phyloP scores from a whole-genome alignment of 2,113 vertebrate genomes.

The Dromiciops gliroides region DNA sequence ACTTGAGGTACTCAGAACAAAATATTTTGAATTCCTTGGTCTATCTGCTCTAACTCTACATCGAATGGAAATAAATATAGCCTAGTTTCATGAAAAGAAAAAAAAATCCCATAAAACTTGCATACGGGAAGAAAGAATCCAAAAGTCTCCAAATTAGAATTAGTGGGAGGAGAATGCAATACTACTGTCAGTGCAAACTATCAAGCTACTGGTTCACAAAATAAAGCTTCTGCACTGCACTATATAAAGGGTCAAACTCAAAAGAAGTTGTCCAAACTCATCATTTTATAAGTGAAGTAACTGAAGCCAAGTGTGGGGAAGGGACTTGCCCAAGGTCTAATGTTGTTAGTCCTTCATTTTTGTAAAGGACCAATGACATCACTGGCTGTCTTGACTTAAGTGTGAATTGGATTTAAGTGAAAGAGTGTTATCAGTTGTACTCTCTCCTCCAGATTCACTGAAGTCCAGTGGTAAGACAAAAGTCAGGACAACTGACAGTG shows the following conservation, averaged over 20 bases:
- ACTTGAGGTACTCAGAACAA: neutral
- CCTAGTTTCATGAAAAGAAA: neutral
- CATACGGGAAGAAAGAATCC: conserved; percentile 30
- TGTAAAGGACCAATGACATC: neutral
- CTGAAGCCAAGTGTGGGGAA: neutral
- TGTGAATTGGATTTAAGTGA: neutral
- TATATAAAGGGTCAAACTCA: neutral
- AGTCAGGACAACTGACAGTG: neutral
- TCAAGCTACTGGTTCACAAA: neutral
- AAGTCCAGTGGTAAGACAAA: neutral
- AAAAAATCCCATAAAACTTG: neutral
- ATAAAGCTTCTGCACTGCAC: neutral
- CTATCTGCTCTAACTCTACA: neutral
- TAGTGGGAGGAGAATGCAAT: conserved; percentile 1
- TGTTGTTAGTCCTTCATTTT: neutral
- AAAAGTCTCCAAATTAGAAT: conserved; percentile 30
- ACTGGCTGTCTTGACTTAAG: neutral
- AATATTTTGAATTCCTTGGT: neutral
- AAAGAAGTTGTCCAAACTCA: neutral
- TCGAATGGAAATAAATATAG: neutral
- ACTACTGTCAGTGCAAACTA: neutral
- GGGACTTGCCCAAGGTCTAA: neutral
- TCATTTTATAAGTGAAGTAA: neutral
- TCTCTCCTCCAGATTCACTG: neutral
- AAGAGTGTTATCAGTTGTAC: neutral